phyloP scores from a whole-genome alignment of 2,797 vertebrate genomes.

The Silurus aristotelis region DNA sequence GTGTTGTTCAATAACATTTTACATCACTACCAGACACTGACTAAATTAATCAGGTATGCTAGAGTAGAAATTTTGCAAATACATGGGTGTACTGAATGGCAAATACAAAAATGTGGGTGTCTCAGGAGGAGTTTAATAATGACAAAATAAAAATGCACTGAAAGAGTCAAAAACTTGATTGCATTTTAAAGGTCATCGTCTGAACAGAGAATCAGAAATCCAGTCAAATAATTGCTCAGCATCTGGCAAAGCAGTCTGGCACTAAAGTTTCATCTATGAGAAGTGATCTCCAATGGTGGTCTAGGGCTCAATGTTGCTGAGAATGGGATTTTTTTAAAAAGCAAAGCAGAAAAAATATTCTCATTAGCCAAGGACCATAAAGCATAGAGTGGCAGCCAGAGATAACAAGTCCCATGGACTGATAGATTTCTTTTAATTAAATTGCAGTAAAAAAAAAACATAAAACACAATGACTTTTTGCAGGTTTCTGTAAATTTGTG shows the following conservation, averaged over 20 bases:
- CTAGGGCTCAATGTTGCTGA: background rate
- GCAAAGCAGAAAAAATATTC: background rate
- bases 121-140: background rate
- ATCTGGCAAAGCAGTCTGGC: background rate
- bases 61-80: background rate
- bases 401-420: background rate
- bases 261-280: slow-evolving; percentile 3
- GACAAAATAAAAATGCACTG: background rate
- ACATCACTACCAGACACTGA: background rate
- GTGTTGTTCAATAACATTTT: background rate
- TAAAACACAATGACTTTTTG: background rate
- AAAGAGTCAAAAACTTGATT: slow-evolving; percentile 7
- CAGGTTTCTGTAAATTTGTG: background rate
- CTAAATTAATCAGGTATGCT: background rate
- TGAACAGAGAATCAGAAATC: background rate
- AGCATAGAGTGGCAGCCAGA: background rate
- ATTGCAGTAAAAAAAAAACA: background rate
- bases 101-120: background rate
- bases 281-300: background rate
- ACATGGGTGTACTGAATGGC: background rate
- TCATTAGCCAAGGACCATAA: slow-evolving; percentile 10
- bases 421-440: background rate
- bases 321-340: background rate
- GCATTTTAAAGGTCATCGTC: slow-evolving; percentile 16
- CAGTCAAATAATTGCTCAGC: slow-evolving; percentile 3